Evolutionary conservation across 2,797 vertebrate genomes (phyloP), one percentile per base, ranked within the genome.

Genomic region (Antennarius maculatus): DNA sequence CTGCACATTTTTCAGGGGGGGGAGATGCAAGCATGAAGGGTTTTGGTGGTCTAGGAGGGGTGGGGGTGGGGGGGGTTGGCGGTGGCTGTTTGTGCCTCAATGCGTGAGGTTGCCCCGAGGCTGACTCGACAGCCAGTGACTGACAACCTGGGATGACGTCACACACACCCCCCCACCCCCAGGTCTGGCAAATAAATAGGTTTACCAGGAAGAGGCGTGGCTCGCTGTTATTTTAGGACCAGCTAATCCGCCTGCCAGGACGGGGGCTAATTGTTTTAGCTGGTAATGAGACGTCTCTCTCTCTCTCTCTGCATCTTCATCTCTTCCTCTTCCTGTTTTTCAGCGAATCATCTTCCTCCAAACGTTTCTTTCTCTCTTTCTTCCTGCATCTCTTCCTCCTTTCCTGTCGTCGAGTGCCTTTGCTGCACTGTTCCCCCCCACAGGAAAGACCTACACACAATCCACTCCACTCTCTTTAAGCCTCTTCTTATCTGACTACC

Each of bases 81-180:
- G 42, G 45, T 56, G 50, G 42, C 61, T 55, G 72, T 76, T 63
- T 73, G 72, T 15, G 54, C 50, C 48, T 29, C 67, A 79, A 67
- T 31, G 37, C 57, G 17, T 0, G 77, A 69, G 75, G 41, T 64
- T 8, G 80, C 76, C 81, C 84, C 0, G 77, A 69, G 75, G 41
- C 64, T 8, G 80, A 77, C 81, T 85, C 57, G 12, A 51, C 37
- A 81, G 73, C 81, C 71, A 61, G 55, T 59, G 90, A 92, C 91
- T 69, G 90, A 92, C 77, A 42, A 84, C 74, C 60, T 48, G 61
- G 77, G 66, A 91, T 90, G 90, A 92, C 82, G 90, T 92, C 88
- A 88, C 76, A 53, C 79, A 73, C 76, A 54, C 61, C 29, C 29
- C 29, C 29, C 29, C 29, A 3, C 31, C 31, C 7, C 31, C 31